A percentile compares a stretch with the other conserved stretches of the same genome.
Evolutionary conservation across 2,797 vertebrate species (phyloP).

Genomic region (Cheirogaleus major): DNA sequence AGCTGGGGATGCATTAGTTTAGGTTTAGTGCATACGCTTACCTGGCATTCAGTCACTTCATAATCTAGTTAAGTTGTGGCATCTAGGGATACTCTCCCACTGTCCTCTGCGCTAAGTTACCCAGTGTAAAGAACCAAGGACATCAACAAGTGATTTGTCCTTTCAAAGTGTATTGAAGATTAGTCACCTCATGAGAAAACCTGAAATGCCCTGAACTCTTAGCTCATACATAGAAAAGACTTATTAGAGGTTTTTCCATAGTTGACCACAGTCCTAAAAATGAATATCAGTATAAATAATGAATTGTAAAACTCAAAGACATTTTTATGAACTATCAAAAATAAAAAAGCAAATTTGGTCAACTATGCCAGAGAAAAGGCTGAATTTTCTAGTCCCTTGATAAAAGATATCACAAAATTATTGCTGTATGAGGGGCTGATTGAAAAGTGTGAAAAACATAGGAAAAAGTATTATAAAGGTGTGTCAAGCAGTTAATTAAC

Average conservation of each 20-base stretch:
- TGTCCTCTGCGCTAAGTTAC: background rate
- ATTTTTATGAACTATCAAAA: conserved; percentile 4
- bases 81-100: background rate
- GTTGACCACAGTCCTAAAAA: conserved; percentile 16
- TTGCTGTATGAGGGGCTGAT: background rate
- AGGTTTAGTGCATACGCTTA: background rate
- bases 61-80: background rate
- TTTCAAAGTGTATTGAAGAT: background rate
- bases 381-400: background rate
- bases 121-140: conserved; percentile 16
- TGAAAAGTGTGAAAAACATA: background rate
- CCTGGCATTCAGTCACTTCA: background rate
- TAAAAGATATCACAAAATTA: conserved; percentile 1
- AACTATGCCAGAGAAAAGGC: background rate
- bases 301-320: conserved; percentile 8
- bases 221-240: background rate
- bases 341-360: background rate
- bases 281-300: background rate
- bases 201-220: background rate
- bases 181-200: background rate
- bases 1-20: background rate
- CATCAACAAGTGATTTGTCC: background rate
- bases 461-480: background rate
- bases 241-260: background rate
- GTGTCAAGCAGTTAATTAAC: background rate